Conservation (phyloP, 2,113 vertebrate species). For the Plecotus auritus region DNA sequence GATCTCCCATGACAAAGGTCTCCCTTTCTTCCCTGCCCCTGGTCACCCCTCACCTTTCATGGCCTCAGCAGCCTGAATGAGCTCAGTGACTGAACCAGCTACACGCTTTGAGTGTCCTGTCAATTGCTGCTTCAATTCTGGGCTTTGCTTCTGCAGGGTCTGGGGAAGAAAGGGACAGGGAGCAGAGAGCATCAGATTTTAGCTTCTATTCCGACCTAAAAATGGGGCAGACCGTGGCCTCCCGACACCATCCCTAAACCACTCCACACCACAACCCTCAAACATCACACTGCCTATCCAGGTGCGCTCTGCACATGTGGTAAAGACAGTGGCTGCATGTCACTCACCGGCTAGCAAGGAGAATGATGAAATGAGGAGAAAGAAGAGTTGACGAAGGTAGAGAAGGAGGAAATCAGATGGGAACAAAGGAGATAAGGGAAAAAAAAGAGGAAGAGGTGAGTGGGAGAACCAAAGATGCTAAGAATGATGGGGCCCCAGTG, state of each 20-base stretch:
- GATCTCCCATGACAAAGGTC: not conserved
- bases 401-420: not conserved
- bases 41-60: constrained; percentile 91
- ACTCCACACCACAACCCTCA: not conserved
- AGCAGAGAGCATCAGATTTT: not conserved
- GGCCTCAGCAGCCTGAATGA: constrained; percentile 98
- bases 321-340: not conserved
- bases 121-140: constrained; percentile 95
- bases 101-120: constrained; percentile 92
- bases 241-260: rapidly evolving
- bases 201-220: not conserved
- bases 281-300: not conserved
- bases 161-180: constrained; percentile 30
- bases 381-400: constrained; percentile 15
- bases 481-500: not conserved
- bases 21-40: not conserved
- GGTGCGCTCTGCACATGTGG: not conserved
- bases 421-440: constrained; percentile 24
- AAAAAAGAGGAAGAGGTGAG: constrained; percentile 44
- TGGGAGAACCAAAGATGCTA: not conserved
- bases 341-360: constrained; percentile 70
- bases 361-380: constrained; percentile 44
- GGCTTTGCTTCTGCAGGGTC: constrained; percentile 95
- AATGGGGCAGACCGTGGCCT: not conserved
- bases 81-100: constrained; percentile 95